These are phyloP conservation scores for Neria commutata DNA, from an alignment of 2,888 invertebrate species.

Conservation along the genomic window DNA sequence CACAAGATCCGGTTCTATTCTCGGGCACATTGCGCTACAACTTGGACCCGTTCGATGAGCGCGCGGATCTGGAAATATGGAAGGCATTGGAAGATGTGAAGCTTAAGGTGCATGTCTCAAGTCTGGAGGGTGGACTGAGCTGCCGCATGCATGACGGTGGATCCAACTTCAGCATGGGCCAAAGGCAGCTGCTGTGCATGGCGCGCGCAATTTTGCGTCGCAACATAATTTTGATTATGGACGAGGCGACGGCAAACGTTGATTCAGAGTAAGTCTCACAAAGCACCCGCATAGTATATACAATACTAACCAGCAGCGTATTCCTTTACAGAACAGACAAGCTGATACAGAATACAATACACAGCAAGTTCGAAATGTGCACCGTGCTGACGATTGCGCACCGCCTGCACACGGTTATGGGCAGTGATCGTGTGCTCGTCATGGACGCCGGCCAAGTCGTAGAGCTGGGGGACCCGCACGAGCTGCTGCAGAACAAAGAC, in stretches of 20 bases:
- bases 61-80: conserved; percentile 77
- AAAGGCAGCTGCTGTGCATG: conserved; percentile 85
- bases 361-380: conserved; percentile 77
- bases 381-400: conserved; percentile 94
- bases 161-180: conserved; percentile 84
- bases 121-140: conserved; percentile 67
- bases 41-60: conserved; percentile 82
- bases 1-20: conserved; percentile 91
- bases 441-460: conserved; percentile 75
- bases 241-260: conserved; percentile 92
- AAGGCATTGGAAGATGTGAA: conserved; percentile 78
- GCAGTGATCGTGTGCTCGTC: conserved; percentile 83
- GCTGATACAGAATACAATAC: conserved; percentile 82
- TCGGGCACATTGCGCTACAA: conserved; percentile 82
- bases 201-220: conserved; percentile 82
- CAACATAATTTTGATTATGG: conserved; percentile 81
- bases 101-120: conserved; percentile 71
- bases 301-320: not conserved
- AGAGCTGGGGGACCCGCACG: conserved; percentile 80
- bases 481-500: conserved; percentile 65
- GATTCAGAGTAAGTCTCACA: conserved; percentile 73
- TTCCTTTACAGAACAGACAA: conserved; percentile 72
- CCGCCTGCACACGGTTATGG: conserved; percentile 88
- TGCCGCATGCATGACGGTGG: conserved; percentile 76
- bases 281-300: not conserved